Conservation (phyloP, 2,113 vertebrate species). For the Tachuris rubrigastra region DNA sequence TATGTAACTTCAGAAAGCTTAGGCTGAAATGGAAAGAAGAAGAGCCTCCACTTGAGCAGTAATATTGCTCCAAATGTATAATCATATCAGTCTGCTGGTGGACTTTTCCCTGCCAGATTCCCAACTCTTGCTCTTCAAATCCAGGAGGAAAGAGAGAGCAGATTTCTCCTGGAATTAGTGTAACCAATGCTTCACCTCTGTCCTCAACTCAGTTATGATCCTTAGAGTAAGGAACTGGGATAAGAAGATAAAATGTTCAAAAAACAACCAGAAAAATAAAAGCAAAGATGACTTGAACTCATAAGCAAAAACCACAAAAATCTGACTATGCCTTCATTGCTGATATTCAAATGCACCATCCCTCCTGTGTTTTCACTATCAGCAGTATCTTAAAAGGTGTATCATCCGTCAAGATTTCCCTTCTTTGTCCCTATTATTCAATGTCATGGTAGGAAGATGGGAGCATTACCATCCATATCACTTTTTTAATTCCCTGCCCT, state of each 20-base stretch:
- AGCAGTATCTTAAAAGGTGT: conserved; percentile 65
- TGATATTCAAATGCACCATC: background rate
- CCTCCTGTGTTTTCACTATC: conserved; percentile 24
- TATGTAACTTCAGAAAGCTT: background rate
- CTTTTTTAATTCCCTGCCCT: conserved; percentile 75
- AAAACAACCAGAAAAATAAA: background rate
- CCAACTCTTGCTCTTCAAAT: background rate
- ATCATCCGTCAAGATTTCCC: conserved; percentile 63
- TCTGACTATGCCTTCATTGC: background rate
- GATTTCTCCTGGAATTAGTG: background rate
- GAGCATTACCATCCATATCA: conserved; percentile 57
- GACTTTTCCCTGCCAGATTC: background rate
- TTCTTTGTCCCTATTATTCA: conserved; percentile 70
- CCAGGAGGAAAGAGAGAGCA: background rate
- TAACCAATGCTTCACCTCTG: background rate
- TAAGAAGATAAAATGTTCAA: background rate
- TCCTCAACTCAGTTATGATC: background rate
- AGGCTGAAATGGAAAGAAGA: background rate
- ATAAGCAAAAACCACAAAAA: background rate
- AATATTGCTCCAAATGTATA: background rate
- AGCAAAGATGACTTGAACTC: background rate
- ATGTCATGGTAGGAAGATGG: conserved; percentile 39
- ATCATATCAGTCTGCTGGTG: background rate
- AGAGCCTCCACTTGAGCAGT: background rate
- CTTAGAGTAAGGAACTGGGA: background rate